Conservation (phyloP, 1,140 invertebrate species). For the Euglossa dilemma region DNA sequence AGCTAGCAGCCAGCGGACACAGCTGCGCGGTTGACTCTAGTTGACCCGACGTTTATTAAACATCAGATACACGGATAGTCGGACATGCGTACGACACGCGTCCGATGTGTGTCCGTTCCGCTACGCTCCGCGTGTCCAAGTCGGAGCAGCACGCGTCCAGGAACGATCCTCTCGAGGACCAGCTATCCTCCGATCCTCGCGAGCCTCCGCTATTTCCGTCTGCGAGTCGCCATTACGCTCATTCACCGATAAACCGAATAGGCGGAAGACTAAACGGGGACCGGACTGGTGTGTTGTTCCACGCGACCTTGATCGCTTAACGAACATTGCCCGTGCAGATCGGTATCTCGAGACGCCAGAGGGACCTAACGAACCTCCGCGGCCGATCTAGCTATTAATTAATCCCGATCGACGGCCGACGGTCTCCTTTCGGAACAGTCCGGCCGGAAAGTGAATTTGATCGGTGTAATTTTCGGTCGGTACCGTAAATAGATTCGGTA, state of each 20-base stretch:
- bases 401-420: not conserved
- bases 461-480: slow-evolving; percentile 1
- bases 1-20: slow-evolving; percentile 53
- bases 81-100: slow-evolving; percentile 1
- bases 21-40: slow-evolving; percentile 67
- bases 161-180: no score
- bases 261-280: slow-evolving; percentile 20
- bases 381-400: slow-evolving; percentile 40
- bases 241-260: slow-evolving; percentile 32
- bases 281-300: not conserved
- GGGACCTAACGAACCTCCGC: slow-evolving; percentile 15
- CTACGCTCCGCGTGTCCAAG: no score
- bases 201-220: slow-evolving; percentile 21
- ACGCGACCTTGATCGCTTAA: slow-evolving; percentile 49
- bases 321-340: slow-evolving; percentile 29
- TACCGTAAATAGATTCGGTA: slow-evolving; percentile 30
- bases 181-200: not conserved
- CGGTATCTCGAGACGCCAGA: slow-evolving; percentile 30
- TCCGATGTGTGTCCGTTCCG: not conserved
- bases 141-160: no score
- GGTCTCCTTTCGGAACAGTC: not conserved
- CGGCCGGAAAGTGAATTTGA: slow-evolving; percentile 17
- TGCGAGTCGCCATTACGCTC: not conserved
- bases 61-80: slow-evolving; percentile 46
- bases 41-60: slow-evolving; percentile 70